Percentiles rank a stretch among this genome's conserved stretches.
These are phyloP conservation scores for Drosophila pseudoobscura DNA, from an alignment of 1,140 invertebrate species.

Conservation along the genomic window DNA sequence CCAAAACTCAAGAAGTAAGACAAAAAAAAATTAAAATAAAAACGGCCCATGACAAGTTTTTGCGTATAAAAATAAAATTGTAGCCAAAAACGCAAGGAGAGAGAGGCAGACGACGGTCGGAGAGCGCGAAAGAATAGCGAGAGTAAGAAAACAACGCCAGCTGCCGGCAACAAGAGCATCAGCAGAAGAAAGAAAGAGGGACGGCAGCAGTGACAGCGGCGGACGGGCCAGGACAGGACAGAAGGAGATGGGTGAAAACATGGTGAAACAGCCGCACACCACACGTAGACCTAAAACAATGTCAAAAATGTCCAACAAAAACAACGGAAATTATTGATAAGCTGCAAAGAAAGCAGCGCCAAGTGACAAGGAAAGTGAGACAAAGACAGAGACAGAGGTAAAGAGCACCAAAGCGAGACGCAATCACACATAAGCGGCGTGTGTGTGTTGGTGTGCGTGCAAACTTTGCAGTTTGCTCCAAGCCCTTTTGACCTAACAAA, in stretches of 20 bases:
- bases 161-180: conserved; percentile 37
- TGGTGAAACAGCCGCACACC: conserved; percentile 4
- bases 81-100: conserved; percentile 45
- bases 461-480: conserved; percentile 73
- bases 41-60: conserved; percentile 67
- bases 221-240: neutral
- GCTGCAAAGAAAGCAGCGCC: conserved; percentile 33
- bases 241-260: conserved; percentile 1
- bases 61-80: conserved; percentile 71
- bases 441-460: conserved; percentile 41
- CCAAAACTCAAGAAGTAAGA: conserved; percentile 72
- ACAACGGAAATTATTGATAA: conserved; percentile 55
- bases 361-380: conserved; percentile 7
- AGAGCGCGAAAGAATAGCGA: conserved; percentile 6
- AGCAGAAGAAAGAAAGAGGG: conserved; percentile 6
- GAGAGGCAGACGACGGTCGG: conserved; percentile 3
- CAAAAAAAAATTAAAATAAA: conserved; percentile 44
- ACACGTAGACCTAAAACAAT: conserved; percentile 32
- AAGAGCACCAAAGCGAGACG: conserved; percentile 2
- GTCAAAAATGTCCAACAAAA: conserved; percentile 30
- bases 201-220: neutral
- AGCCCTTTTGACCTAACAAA: conserved; percentile 17
- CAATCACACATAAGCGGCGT: neutral
- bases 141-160: conserved; percentile 39
- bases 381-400: neutral